Evolutionary conservation across 2,113 vertebrate genomes (phyloP).

Genomic region (Clarias gariepinus): DNA sequence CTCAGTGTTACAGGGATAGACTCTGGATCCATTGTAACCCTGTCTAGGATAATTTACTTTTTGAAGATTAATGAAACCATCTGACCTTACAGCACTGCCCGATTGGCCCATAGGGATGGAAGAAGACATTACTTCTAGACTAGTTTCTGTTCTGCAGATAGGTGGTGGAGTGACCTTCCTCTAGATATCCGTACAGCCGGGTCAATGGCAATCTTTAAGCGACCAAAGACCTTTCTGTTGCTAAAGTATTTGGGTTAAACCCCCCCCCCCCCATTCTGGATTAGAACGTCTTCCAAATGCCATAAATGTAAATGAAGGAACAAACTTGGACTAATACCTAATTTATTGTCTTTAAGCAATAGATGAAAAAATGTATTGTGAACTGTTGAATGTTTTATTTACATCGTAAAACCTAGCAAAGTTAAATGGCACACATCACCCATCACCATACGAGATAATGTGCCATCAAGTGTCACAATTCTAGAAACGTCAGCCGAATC

Average conservation of each 20-base stretch:
- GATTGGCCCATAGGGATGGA: no score
- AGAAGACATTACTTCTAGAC: no score
- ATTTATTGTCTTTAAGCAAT: background rate
- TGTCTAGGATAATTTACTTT: background rate
- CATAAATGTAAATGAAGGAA: background rate
- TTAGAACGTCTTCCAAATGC: no score
- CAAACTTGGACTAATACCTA: background rate
- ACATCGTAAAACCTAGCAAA: background rate
- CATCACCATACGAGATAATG: conserved; percentile 16
- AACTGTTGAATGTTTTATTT: conserved; percentile 16
- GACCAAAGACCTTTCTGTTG: no score
- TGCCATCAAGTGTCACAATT: conserved; percentile 33
- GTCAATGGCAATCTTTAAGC: no score
- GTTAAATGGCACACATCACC: background rate
- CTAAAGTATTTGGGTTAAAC: no score
- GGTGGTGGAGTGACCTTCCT: no score
- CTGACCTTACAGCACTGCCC: no score
- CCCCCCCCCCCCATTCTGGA: no score
- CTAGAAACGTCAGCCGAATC: conserved; percentile 34
- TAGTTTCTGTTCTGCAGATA: no score
- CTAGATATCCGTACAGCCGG: no score
- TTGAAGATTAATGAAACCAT: background rate
- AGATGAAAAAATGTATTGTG: background rate
- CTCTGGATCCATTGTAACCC: background rate
- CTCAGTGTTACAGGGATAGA: background rate